phyloP scores from a whole-genome alignment of 2,888 invertebrate genomes.

The Baronia brevicornis region DNA sequence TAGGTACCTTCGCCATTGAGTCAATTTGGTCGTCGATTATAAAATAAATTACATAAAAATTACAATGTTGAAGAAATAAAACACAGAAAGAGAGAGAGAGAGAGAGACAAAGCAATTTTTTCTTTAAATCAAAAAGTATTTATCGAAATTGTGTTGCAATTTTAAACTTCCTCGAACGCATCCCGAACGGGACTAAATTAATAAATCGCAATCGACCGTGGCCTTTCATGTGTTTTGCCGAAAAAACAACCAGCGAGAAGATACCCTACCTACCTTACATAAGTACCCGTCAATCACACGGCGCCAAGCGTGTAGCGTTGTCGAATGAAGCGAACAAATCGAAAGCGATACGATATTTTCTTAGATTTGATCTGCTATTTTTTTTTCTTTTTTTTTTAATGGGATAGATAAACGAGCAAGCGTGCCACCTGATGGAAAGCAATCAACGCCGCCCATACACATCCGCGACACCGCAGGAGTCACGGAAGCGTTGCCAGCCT shows the following conservation, averaged over 20 bases:
- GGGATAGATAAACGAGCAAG: too few species aligned
- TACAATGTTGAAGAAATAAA: too few species aligned
- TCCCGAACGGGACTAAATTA: slow-evolving; percentile 31
- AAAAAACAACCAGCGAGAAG: slow-evolving; percentile 32
- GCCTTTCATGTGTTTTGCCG: slow-evolving; percentile 25
- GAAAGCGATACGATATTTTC: slow-evolving; percentile 1
- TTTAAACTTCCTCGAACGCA: slow-evolving; percentile 33
- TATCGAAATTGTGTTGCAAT: slow-evolving; percentile 8
- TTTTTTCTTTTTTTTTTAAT: too few species aligned
- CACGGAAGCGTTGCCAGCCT: too few species aligned
- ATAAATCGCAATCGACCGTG: slow-evolving; percentile 40
- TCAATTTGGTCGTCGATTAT: too few species aligned
- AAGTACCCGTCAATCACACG: slow-evolving; percentile 46
- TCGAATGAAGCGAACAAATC: slow-evolving; percentile 2
- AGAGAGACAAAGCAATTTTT: slow-evolving; percentile 6
- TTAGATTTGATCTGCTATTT: too few species aligned
- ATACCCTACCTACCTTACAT: slow-evolving; percentile 26
- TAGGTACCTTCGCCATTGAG: too few species aligned
- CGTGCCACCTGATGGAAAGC: too few species aligned
- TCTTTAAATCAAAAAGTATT: slow-evolving; percentile 14
- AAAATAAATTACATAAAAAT: too few species aligned
- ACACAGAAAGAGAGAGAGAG: too few species aligned
- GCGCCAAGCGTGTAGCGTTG: neutral
- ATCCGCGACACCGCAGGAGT: too few species aligned
- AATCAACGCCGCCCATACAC: too few species aligned